A percentile compares a stretch with the other conserved stretches of the same genome.
These are phyloP conservation scores for Muschampia plurimacula DNA, from an alignment of 2,888 invertebrate species.

Conservation along the genomic window DNA sequence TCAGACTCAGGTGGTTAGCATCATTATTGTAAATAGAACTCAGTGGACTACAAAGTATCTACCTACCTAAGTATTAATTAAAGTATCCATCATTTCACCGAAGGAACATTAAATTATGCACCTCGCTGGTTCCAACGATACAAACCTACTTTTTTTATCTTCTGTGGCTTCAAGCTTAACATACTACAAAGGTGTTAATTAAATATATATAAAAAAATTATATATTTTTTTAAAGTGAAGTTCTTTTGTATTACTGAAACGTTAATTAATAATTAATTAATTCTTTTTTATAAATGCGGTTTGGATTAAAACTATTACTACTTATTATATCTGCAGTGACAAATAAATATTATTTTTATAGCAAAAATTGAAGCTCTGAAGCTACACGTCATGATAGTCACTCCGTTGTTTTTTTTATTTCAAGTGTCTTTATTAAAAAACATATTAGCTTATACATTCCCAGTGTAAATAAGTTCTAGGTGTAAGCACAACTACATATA, in stretches of 20 bases:
- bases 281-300: background rate
- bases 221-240: too few species aligned
- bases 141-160: background rate
- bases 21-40: background rate
- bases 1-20: background rate
- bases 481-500: too few species aligned
- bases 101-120: conserved; percentile 17
- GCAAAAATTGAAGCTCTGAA: too few species aligned
- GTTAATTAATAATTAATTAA: too few species aligned
- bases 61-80: background rate
- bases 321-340: background rate
- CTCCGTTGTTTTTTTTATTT: too few species aligned
- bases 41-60: background rate
- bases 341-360: too few species aligned
- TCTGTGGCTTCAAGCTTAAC: background rate
- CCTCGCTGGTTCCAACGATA: conserved; percentile 1
- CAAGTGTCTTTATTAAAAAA: too few species aligned
- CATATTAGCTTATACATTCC: too few species aligned
- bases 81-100: conserved; percentile 7
- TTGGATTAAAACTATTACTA: background rate
- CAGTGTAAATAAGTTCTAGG: too few species aligned
- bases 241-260: background rate
- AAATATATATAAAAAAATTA: too few species aligned
- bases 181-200: background rate
- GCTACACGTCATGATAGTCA: too few species aligned